Evolutionary conservation across 2,888 invertebrate genomes (phyloP).

Genomic region (Autographa pulchrina): DNA sequence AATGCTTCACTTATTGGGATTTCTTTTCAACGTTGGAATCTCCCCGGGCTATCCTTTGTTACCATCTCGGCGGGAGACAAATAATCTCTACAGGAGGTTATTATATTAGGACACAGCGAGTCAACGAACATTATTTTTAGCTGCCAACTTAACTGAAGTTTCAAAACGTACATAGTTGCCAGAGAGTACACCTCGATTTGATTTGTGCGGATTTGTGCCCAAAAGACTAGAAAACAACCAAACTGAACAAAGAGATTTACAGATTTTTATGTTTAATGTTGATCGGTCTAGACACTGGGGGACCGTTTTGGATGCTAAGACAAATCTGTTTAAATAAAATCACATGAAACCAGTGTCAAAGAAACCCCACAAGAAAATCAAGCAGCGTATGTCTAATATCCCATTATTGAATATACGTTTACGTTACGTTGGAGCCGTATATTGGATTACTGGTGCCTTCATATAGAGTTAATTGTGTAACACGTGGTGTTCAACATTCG

Average conservation of each 20-base stretch:
- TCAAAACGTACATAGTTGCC: background rate
- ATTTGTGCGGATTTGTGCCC: too few species aligned
- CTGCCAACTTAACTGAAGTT: background rate
- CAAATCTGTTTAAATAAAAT: slow-evolving; percentile 35
- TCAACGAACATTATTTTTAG: slow-evolving; percentile 1
- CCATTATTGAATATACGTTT: slow-evolving; percentile 67
- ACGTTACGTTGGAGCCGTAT: slow-evolving; percentile 65
- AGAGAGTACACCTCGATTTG: too few species aligned
- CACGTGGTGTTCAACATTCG: slow-evolving; percentile 44
- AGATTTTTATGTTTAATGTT: too few species aligned
- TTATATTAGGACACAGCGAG: background rate
- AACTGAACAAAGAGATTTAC: too few species aligned
- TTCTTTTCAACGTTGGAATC: background rate
- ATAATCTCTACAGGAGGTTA: slow-evolving; percentile 3
- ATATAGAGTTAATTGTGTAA: slow-evolving; percentile 54
- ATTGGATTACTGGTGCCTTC: slow-evolving; percentile 78
- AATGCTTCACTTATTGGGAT: background rate
- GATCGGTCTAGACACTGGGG: too few species aligned
- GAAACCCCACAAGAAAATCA: slow-evolving; percentile 77
- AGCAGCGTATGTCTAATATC: slow-evolving; percentile 42
- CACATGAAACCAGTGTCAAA: slow-evolving; percentile 66
- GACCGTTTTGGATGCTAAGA: background rate
- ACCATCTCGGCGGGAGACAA: background rate
- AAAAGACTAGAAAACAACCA: too few species aligned
- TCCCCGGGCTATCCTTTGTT: background rate